phyloP scores from a whole-genome alignment of 2,888 invertebrate genomes.

The Sarcophaga variegata region DNA sequence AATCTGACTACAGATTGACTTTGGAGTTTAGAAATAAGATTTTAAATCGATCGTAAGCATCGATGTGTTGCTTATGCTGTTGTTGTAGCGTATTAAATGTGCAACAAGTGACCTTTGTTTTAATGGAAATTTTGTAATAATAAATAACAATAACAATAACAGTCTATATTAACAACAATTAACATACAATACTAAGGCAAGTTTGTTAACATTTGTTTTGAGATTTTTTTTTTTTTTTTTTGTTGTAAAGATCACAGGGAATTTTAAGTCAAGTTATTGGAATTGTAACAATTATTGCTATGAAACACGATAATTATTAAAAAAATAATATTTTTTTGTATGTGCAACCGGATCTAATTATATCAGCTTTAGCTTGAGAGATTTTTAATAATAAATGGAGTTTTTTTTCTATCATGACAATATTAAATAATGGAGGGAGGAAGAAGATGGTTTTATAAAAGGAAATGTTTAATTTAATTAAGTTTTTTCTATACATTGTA shows the following conservation, averaged over 20 bases:
- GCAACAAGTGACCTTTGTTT: conserved; percentile 50
- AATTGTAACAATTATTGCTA: conserved; percentile 64
- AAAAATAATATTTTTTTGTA: background rate
- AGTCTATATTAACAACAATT: conserved; percentile 43
- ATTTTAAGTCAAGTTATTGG: conserved; percentile 56
- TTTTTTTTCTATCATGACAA: background rate
- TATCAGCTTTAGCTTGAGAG: background rate
- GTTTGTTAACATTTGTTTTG: background rate
- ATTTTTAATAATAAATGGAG: background rate
- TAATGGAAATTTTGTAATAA: conserved; percentile 29
- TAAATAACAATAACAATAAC: conserved; percentile 30
- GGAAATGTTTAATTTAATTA: background rate
- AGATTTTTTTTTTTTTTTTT: too few species aligned
- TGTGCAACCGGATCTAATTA: conserved; percentile 50
- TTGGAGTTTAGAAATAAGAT: too few species aligned
- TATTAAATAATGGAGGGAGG: background rate
- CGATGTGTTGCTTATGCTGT: too few species aligned
- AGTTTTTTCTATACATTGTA: background rate
- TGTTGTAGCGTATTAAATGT: background rate
- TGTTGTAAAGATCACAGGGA: conserved; percentile 52
- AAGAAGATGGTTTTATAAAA: background rate
- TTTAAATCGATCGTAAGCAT: too few species aligned
- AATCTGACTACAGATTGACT: too few species aligned
- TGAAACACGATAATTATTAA: conserved; percentile 9
- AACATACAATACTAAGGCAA: conserved; percentile 56